Conservation (phyloP, 37 sponge, comb jelly and placozoan species). For the Oopsacas minuta region DNA sequence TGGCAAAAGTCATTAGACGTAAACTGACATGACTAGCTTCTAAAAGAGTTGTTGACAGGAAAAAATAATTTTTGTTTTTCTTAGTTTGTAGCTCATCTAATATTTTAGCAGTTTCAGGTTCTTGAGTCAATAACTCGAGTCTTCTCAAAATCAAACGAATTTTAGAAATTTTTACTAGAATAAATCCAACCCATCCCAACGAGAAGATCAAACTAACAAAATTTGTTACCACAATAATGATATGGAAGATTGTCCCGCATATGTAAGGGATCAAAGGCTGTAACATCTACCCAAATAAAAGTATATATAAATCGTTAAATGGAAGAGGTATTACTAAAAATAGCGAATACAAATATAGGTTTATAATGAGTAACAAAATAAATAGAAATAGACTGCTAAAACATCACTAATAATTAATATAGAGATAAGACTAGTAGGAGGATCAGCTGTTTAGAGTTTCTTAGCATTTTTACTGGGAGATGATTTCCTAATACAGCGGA, state of each 20-base stretch:
- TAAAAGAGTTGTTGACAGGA: background rate
- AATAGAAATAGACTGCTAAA: no score
- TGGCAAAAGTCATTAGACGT: background rate
- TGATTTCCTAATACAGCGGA: background rate
- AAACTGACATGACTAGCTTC: constrained; percentile 9
- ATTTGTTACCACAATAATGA: background rate
- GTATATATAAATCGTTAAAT: no score
- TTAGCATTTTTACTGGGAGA: no score
- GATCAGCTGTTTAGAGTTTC: no score
- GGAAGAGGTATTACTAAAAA: no score
- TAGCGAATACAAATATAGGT: no score
- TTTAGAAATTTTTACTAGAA: background rate
- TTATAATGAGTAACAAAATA: no score
- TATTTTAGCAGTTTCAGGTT: background rate
- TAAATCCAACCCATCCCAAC: background rate
- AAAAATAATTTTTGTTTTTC: constrained; percentile 4
- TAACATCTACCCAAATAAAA: no score
- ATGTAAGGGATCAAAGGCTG: background rate
- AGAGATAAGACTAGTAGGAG: no score
- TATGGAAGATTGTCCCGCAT: background rate
- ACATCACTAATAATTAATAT: no score
- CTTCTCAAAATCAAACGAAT: background rate
- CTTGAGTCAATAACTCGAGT: background rate
- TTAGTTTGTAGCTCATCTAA: background rate
- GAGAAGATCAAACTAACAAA: background rate